Conservation (phyloP, 2,113 vertebrate species). For the Xiphias gladius region DNA sequence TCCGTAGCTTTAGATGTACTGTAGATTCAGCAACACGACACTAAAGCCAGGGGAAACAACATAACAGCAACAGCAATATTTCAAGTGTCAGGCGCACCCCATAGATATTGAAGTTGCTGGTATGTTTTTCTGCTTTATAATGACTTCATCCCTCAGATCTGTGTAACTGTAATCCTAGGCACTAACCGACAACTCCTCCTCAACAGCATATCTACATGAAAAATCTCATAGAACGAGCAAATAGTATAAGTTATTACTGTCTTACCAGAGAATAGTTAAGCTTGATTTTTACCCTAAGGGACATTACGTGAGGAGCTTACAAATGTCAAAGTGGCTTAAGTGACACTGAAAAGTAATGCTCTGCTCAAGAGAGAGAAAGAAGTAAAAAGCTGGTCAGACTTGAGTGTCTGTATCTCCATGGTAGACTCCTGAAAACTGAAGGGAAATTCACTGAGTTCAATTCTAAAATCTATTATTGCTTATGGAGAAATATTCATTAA, state of each 20-base stretch:
- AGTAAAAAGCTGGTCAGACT: neutral
- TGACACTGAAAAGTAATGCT: neutral
- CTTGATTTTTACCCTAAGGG: neutral
- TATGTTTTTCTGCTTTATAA: slow-evolving; percentile 45
- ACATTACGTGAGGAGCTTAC: neutral
- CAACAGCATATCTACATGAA: neutral
- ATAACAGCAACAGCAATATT: slow-evolving; percentile 35
- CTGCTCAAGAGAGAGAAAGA: neutral
- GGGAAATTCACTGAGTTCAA: too few species aligned
- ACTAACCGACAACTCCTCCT: slow-evolving; percentile 40
- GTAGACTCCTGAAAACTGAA: neutral
- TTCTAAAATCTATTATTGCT: neutral
- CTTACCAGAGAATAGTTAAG: neutral
- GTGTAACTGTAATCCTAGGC: slow-evolving; percentile 2
- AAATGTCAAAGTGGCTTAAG: neutral
- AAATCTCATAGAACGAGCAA: neutral
- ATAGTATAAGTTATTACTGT: neutral
- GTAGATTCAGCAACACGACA: slow-evolving; percentile 35
- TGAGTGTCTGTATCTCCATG: neutral
- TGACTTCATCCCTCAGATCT: slow-evolving; percentile 9
- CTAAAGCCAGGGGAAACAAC: slow-evolving; percentile 31
- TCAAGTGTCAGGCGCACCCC: neutral
- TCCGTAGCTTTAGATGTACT: slow-evolving; percentile 47
- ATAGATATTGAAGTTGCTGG: slow-evolving; percentile 34
- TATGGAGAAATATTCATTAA: neutral